These are phyloP conservation scores for Leptobrachium ailaonicum DNA, from an alignment of 2,113 vertebrate genomes.

Conservation along the genomic window DNA sequence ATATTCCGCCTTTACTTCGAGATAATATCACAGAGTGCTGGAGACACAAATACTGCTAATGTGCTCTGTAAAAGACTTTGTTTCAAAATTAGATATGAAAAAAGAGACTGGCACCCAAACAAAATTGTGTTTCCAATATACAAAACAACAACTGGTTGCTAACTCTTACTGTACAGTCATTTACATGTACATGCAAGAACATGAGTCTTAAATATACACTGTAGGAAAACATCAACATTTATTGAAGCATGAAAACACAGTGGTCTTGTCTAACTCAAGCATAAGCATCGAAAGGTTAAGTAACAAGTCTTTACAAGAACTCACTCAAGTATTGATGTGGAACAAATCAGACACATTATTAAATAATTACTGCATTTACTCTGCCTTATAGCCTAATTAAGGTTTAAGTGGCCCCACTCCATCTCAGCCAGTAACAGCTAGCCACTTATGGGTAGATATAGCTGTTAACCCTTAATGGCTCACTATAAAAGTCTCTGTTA, in stretches of 20 bases:
- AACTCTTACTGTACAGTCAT: background rate
- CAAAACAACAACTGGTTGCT: background rate
- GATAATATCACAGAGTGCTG: slow-evolving; percentile 10
- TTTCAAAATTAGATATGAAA: background rate
- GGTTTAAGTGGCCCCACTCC: too few relatives aligned
- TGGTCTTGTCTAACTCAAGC: background rate
- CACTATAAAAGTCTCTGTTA: too few relatives aligned
- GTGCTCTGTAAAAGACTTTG: slow-evolving; percentile 16
- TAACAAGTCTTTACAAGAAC: slow-evolving; percentile 2
- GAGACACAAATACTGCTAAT: background rate
- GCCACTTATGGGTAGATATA: too few relatives aligned
- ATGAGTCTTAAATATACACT: background rate
- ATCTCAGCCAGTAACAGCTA: too few relatives aligned
- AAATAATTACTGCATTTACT: too few relatives aligned
- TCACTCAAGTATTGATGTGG: background rate
- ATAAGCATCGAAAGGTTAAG: slow-evolving; percentile 3
- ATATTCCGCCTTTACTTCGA: background rate
- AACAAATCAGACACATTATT: background rate
- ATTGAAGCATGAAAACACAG: background rate
- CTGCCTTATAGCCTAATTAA: too few relatives aligned
- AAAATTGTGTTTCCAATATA: background rate
- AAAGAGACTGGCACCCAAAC: background rate
- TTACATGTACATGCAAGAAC: slow-evolving; percentile 9
- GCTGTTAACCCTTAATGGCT: too few relatives aligned
- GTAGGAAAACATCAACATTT: background rate